Conservation (phyloP, 2,797 vertebrate genomes). For the Diglossa cyanea region DNA sequence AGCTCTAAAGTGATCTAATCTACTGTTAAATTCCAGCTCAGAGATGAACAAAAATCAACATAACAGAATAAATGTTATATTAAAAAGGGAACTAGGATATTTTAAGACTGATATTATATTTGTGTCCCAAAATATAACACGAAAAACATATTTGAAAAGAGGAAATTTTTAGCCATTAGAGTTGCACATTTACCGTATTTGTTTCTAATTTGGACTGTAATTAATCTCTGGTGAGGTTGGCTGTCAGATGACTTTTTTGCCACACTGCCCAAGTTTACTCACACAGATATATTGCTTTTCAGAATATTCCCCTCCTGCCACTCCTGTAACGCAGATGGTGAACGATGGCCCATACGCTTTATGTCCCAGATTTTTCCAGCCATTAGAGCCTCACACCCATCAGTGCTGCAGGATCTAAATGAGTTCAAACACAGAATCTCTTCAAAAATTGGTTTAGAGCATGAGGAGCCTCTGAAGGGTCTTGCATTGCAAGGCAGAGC, state of each 20-base stretch:
- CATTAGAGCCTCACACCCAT: neutral
- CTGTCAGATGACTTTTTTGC: neutral
- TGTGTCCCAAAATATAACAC: neutral
- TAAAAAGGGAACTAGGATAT: conserved; percentile 21
- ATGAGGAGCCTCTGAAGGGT: neutral
- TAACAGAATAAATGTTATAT: conserved; percentile 60
- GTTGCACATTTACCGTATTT: neutral
- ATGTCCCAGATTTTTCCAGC: neutral
- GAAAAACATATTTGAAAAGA: neutral
- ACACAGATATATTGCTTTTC: neutral
- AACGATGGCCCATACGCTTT: neutral
- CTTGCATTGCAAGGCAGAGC: neutral
- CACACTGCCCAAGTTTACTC: neutral
- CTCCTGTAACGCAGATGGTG: neutral
- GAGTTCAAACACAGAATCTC: neutral
- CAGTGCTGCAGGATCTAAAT: neutral
- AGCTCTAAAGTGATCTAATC: conserved; percentile 74
- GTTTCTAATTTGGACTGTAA: conserved; percentile 2
- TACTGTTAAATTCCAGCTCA: conserved; percentile 68
- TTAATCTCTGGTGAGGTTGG: neutral
- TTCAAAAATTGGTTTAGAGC: neutral
- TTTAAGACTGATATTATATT: conserved; percentile 33
- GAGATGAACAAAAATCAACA: conserved; percentile 70
- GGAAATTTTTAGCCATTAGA: neutral
- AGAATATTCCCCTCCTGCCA: neutral